phyloP scores from a whole-genome alignment of 2,888 invertebrate species.

The Caenorhabditis virilis region DNA sequence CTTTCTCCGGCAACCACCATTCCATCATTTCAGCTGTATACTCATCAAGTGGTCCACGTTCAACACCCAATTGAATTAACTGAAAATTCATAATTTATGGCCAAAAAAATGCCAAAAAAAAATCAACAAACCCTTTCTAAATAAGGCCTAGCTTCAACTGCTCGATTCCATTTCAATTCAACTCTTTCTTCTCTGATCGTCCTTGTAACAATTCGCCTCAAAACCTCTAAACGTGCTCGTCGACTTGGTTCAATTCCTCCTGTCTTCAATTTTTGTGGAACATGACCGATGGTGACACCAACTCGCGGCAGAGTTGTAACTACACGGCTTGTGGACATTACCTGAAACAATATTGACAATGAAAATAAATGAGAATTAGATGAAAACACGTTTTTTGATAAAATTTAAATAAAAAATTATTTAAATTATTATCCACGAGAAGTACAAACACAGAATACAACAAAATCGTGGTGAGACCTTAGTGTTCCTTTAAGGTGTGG shows the following conservation, averaged over 20 bases:
- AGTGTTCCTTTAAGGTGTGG: too few relatives aligned
- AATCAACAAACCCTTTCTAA: slow-evolving; percentile 54
- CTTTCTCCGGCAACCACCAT: slow-evolving; percentile 66
- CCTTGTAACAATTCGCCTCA: slow-evolving; percentile 61
- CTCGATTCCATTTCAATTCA: slow-evolving; percentile 65
- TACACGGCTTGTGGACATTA: slow-evolving; percentile 27
- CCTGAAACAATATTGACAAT: slow-evolving; percentile 10
- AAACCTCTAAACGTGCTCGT: slow-evolving; percentile 50
- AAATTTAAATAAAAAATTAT: too few relatives aligned
- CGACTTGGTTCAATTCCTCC: slow-evolving; percentile 48
- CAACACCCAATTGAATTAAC: slow-evolving; percentile 65
- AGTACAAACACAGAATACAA: too few relatives aligned
- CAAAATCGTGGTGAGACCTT: too few relatives aligned
- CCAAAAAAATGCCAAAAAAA: not conserved
- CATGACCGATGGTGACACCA: slow-evolving; percentile 60
- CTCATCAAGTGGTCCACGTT: slow-evolving; percentile 57
- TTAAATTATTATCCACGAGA: too few relatives aligned
- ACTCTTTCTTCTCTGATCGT: slow-evolving; percentile 64
- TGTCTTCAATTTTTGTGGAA: slow-evolving; percentile 64
- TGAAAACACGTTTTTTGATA: too few relatives aligned
- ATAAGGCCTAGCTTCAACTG: slow-evolving; percentile 65
- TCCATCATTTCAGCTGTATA: slow-evolving; percentile 66
- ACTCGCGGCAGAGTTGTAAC: slow-evolving; percentile 59
- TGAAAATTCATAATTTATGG: slow-evolving; percentile 31
- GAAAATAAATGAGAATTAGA: too few relatives aligned